Percentiles rank a stretch among this genome's conserved stretches.
These are phyloP conservation scores for Cydia strobilella DNA, from an alignment of 1,140 invertebrate genomes.

Conservation along the genomic window DNA sequence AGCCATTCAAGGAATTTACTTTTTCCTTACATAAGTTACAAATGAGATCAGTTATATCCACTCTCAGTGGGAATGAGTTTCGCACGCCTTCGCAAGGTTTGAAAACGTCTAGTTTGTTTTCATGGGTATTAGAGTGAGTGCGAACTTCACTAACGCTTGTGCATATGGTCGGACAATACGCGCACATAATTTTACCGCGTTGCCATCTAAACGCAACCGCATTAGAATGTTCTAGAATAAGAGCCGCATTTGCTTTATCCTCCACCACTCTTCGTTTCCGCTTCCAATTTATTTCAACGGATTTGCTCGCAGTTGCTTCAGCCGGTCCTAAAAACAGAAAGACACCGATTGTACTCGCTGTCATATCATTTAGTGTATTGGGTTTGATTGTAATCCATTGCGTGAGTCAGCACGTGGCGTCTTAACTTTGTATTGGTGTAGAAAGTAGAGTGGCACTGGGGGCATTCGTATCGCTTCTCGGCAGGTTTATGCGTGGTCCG, in stretches of 20 bases:
- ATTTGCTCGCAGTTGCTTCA: conserved; percentile 32
- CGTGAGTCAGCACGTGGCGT: conserved; percentile 50
- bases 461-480: conserved; percentile 51
- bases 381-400: background rate
- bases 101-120: conserved; percentile 51
- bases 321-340: conserved; percentile 48
- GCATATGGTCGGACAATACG: conserved; percentile 53
- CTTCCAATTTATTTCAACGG: conserved; percentile 51
- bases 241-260: conserved; percentile 56
- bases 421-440: conserved; percentile 52
- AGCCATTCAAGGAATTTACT: conserved; percentile 39
- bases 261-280: conserved; percentile 47
- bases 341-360: conserved; percentile 34
- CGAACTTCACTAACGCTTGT: conserved; percentile 48
- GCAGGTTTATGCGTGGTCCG: conserved; percentile 46
- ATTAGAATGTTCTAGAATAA: conserved; percentile 60
- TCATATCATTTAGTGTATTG: conserved; percentile 14
- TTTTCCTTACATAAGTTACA: conserved; percentile 50
- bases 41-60: conserved; percentile 57
- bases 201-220: conserved; percentile 58
- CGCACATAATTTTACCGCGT: conserved; percentile 60
- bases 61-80: conserved; percentile 51
- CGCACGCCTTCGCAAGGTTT: conserved; percentile 44
- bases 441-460: conserved; percentile 50
- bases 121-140: conserved; percentile 44